These are phyloP conservation scores for Cinclus mexicanus DNA, from an alignment of 2,113 vertebrate genomes.

Conservation along the genomic window DNA sequence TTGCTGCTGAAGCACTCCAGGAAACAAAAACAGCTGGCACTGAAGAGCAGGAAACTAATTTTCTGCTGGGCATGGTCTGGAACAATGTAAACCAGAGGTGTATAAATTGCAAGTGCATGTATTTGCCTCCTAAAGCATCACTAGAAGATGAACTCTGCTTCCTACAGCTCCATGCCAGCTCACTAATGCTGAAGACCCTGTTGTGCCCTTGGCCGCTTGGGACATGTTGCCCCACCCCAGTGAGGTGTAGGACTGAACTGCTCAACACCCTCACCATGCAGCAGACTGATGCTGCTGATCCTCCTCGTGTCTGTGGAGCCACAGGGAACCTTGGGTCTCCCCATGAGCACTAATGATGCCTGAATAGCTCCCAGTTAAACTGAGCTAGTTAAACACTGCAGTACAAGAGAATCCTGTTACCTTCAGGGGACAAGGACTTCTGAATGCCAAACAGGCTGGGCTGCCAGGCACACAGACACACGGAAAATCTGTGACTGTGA, in stretches of 20 bases:
- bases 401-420: not conserved
- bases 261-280: fast-evolving
- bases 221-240: fast-evolving
- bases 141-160: not conserved
- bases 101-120: not conserved
- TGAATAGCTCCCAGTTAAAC: not conserved
- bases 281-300: not conserved
- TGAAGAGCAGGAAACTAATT: not conserved
- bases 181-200: not conserved
- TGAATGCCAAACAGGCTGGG: fast-evolving
- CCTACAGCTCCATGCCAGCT: not conserved
- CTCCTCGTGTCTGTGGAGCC: not conserved
- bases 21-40: not conserved
- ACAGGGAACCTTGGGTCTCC: not conserved
- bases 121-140: not conserved
- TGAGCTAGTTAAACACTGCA: not conserved
- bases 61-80: not conserved
- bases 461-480: not conserved
- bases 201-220: not conserved
- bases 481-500: not conserved
- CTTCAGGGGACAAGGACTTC: not conserved
- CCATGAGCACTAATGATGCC: fast-evolving
- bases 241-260: not conserved
- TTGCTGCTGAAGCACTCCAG: not conserved
- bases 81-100: not conserved